These are phyloP conservation scores for Acholoe squamosa DNA, from an alignment of 2,888 invertebrate genomes.

Conservation along the genomic window DNA sequence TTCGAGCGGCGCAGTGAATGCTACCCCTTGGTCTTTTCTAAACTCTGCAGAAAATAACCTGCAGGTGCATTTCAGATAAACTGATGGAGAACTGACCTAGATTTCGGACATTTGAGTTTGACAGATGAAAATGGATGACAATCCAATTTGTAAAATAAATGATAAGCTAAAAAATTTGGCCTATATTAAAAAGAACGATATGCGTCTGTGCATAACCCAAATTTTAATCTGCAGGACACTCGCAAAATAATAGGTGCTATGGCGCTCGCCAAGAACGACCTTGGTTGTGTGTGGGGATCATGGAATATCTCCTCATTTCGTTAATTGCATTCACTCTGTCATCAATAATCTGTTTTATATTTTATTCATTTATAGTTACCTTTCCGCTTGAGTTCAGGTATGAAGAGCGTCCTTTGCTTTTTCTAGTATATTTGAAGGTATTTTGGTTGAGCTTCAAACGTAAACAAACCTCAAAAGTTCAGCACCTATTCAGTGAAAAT, in stretches of 20 bases:
- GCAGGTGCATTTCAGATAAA: no score
- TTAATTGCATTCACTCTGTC: conserved; percentile 45
- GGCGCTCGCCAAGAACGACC: conserved; percentile 57
- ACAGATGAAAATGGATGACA: no score
- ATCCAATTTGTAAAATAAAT: no score
- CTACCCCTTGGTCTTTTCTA: no score
- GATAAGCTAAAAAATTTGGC: no score
- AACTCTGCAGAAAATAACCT: no score
- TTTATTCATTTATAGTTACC: conserved; percentile 58
- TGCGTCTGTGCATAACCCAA: no score
- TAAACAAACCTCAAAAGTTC: conserved; percentile 58
- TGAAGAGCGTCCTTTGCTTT: conserved; percentile 62
- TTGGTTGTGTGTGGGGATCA: conserved; percentile 43
- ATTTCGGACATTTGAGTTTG: no score
- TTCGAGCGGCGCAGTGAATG: no score
- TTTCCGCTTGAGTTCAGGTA: conserved; percentile 60
- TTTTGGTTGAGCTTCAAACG: conserved; percentile 39
- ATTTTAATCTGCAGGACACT: neutral
- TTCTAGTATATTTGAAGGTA: conserved; percentile 62
- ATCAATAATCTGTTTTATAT: conserved; percentile 55
- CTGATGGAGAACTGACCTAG: no score
- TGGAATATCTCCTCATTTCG: conserved; percentile 56
- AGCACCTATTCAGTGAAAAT: conserved; percentile 51
- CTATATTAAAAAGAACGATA: no score
- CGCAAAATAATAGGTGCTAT: conserved; percentile 43